Conservation (phyloP, 2,113 vertebrate species). For the Lota lota region DNA sequence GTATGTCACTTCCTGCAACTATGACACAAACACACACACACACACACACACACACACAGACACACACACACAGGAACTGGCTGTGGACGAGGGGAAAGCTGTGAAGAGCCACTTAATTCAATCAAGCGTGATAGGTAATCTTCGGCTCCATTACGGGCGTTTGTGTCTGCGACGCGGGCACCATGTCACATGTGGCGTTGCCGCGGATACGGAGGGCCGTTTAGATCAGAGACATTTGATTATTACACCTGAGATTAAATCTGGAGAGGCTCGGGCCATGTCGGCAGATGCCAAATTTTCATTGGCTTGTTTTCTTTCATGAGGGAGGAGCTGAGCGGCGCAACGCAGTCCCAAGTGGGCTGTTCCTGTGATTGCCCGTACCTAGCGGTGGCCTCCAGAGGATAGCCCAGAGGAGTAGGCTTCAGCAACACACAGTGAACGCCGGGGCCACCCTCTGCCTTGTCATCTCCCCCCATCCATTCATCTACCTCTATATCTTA, state of each 20-base stretch:
- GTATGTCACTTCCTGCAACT: too few relatives aligned
- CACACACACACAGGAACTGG: background rate
- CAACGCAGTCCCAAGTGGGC: constrained; percentile 65
- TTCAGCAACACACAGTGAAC: constrained; percentile 5
- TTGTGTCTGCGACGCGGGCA: too few relatives aligned
- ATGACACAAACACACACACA: background rate
- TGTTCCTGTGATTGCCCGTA: constrained; percentile 55
- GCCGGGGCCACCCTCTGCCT: constrained; percentile 13
- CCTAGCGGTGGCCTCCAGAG: constrained; percentile 34
- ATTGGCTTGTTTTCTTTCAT: constrained; percentile 17
- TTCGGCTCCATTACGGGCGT: too few relatives aligned
- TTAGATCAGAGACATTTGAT: too few relatives aligned
- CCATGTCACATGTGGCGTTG: too few relatives aligned
- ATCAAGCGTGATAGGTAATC: too few relatives aligned
- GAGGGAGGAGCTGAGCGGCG: constrained; percentile 31
- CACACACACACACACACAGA: background rate
- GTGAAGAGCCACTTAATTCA: too few relatives aligned
- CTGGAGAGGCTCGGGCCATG: too few relatives aligned
- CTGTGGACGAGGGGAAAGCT: too few relatives aligned
- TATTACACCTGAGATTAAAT: too few relatives aligned
- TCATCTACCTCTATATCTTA: too few relatives aligned
- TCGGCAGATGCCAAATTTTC: background rate
- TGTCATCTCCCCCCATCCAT: constrained; percentile 21
- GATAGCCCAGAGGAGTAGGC: constrained; percentile 7
- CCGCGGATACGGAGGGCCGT: too few relatives aligned